phyloP scores from a whole-genome alignment of 1,140 invertebrate genomes.

The Drosophila fuyamai region DNA sequence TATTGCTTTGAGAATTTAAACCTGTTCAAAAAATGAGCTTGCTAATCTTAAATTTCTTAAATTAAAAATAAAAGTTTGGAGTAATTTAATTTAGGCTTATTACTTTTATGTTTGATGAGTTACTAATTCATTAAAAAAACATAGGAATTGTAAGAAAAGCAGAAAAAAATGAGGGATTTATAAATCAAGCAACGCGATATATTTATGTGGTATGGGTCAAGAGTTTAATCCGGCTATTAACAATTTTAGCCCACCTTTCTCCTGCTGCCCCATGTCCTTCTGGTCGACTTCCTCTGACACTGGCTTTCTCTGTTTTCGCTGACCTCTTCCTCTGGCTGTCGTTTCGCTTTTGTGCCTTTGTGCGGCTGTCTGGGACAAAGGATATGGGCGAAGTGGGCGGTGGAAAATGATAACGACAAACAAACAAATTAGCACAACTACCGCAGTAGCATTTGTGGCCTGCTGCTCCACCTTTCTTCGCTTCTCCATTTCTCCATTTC shows the following conservation, averaged over 20 bases:
- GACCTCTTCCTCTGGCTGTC: constrained; percentile 31
- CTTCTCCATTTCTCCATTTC: constrained; percentile 1
- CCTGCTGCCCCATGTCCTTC: constrained; percentile 12
- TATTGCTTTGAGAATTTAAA: no score
- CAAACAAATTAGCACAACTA: constrained; percentile 83
- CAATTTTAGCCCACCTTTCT: constrained; percentile 23
- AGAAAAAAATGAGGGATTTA: no score
- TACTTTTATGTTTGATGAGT: no score
- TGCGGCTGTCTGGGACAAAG: constrained; percentile 58
- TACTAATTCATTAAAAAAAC: neutral
- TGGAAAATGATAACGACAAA: constrained; percentile 78
- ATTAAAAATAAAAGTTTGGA: no score
- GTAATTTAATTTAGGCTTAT: no score
- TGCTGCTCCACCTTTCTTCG: constrained; percentile 6
- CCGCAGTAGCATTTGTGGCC: constrained; percentile 79
- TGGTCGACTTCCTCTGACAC: constrained; percentile 12
- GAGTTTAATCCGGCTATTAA: constrained; percentile 46
- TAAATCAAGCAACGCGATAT: constrained; percentile 2
- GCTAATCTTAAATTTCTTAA: no score
- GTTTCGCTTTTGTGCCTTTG: constrained; percentile 37
- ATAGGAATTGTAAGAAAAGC: neutral
- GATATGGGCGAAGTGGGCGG: constrained; percentile 4
- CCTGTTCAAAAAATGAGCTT: no score
- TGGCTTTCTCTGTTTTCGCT: constrained; percentile 12
- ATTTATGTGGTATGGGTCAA: constrained; percentile 20